phyloP scores from a whole-genome alignment of 1,140 invertebrate genomes.

The Neelides sp. region DNA sequence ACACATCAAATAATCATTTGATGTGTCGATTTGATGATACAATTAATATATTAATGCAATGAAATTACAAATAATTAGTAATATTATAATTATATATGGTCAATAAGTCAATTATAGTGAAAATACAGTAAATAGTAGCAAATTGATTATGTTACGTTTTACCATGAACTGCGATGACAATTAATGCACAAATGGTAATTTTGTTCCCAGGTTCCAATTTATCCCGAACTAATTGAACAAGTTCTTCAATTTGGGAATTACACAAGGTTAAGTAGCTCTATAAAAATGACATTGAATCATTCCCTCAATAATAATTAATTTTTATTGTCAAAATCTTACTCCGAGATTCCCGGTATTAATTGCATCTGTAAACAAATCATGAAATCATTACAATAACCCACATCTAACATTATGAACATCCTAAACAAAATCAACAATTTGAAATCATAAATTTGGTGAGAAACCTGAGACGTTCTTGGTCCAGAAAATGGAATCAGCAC shows the following conservation, averaged over 20 bases:
- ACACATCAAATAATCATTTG: too few species aligned
- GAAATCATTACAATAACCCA: not conserved
- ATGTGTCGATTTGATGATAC: too few species aligned
- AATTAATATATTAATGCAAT: too few species aligned
- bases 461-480: slow-evolving; percentile 57
- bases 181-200: slow-evolving; percentile 48
- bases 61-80: too few species aligned
- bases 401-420: not conserved
- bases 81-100: too few species aligned
- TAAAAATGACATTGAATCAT: not conserved
- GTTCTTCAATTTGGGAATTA: slow-evolving; percentile 47
- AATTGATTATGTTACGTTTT: too few species aligned
- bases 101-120: too few species aligned
- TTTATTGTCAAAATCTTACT: slow-evolving; percentile 38
- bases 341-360: slow-evolving; percentile 44
- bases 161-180: slow-evolving; percentile 56
- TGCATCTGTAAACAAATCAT: slow-evolving; percentile 46
- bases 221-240: slow-evolving; percentile 48
- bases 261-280: not conserved
- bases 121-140: too few species aligned
- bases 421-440: too few species aligned
- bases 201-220: slow-evolving; percentile 53
- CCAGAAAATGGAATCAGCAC: slow-evolving; percentile 79
- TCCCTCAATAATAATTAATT: slow-evolving; percentile 33
- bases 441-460: slow-evolving; percentile 40